These are phyloP conservation scores for Peromyscus californicus DNA, from an alignment of 2,113 vertebrate genomes.

Conservation along the genomic window DNA sequence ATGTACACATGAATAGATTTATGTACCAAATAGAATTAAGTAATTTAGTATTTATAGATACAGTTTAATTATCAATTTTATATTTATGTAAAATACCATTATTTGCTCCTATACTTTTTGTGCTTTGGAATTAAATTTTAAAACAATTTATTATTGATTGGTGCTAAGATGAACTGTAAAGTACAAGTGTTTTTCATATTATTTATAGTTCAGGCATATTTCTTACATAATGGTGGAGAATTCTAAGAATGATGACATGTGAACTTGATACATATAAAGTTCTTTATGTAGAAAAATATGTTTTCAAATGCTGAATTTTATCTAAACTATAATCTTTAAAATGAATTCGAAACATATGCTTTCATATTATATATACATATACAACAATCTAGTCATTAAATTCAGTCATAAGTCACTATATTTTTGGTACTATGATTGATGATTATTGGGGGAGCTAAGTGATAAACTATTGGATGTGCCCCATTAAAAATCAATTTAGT, in stretches of 20 bases:
- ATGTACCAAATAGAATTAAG: constrained; percentile 70
- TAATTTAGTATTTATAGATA: constrained; percentile 80
- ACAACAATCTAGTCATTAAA: constrained; percentile 88
- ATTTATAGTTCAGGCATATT: neutral
- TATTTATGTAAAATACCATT: constrained; percentile 34
- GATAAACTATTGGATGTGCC: neutral
- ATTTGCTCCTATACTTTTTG: constrained; percentile 36
- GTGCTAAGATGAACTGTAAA: constrained; percentile 77
- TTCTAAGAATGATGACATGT: constrained; percentile 72
- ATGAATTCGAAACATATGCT: constrained; percentile 87
- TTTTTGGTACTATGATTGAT: constrained; percentile 77
- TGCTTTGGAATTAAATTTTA: constrained; percentile 35
- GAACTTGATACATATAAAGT: constrained; percentile 66
- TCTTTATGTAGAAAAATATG: constrained; percentile 72
- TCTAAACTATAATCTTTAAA: constrained; percentile 86
- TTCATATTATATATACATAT: constrained; percentile 59
- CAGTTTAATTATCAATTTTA: constrained; percentile 30
- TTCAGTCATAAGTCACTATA: constrained; percentile 96
- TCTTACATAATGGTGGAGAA: constrained; percentile 57
- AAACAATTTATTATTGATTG: constrained; percentile 69
- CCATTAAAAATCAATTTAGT: constrained; percentile 9
- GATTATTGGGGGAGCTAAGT: constrained; percentile 34
- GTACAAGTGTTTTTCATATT: neutral
- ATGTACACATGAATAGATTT: constrained; percentile 75
- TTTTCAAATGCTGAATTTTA: constrained; percentile 82